Percentiles rank a stretch among this genome's conserved stretches.
phyloP scores from a whole-genome alignment of 1,140 invertebrate species.

The Papilio glaucus region DNA sequence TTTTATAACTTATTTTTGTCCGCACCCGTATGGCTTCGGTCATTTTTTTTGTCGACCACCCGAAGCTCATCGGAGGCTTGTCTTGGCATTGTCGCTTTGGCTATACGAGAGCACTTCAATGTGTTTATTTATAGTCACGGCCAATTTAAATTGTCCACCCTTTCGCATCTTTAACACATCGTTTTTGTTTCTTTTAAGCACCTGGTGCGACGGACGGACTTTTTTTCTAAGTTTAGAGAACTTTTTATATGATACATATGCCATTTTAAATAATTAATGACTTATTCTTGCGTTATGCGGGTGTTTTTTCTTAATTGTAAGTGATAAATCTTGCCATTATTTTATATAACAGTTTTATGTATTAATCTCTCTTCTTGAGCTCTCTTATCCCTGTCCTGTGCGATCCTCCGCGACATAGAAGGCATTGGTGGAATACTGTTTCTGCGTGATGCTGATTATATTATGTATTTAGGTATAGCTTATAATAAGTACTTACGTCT shows the following conservation, averaged over 20 bases:
- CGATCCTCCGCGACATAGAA: no score
- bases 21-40: slow-evolving; percentile 15
- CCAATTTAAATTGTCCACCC: not conserved
- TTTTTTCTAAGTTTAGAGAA: not conserved
- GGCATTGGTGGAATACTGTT: no score
- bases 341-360: no score
- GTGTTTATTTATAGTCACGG: slow-evolving; percentile 23
- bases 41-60: slow-evolving; percentile 28
- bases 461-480: no score
- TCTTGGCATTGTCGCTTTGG: slow-evolving; percentile 11
- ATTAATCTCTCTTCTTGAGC: no score
- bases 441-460: no score
- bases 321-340: no score
- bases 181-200: not conserved
- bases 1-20: slow-evolving; percentile 30
- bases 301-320: no score
- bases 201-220: not conserved
- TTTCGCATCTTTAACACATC: not conserved
- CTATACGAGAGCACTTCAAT: not conserved
- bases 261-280: not conserved
- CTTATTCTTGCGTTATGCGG: not conserved
- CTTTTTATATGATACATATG: not conserved
- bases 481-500: no score
- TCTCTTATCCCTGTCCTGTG: no score
- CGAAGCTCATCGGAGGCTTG: slow-evolving; percentile 31